Evolutionary conservation across 2,888 invertebrate species (phyloP), one percentile per base, ranked within the genome.

Genomic region (Tromatobia lineatoria): DNA sequence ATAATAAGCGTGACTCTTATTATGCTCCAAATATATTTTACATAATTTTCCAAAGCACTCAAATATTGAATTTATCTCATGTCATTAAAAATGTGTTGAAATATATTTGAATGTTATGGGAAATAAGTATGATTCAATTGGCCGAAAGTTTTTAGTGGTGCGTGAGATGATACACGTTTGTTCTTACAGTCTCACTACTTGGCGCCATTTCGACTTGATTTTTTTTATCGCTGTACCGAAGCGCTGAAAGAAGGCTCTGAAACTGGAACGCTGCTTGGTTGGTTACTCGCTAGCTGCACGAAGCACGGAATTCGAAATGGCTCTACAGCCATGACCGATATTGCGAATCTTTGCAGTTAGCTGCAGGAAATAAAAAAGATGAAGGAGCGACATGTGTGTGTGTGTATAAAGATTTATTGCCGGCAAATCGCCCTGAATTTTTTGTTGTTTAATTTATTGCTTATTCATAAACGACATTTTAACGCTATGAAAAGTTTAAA

Each of bases 261-360:
- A 88, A 85, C 82, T 88, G 87, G 86, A 80, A 86, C 85, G 81
- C 77, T 23, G 47, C 38, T 38, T 38, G 38, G 29, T 29, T 29
- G 29, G 29, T 29, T 29, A 29, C 38, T 38, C 10, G 38, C 47
- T 50, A 29, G 54, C 20, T 20, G 52, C n/a, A 15, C 61, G 34
- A 73, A 80, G 71, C 81, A 45, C 77, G 82, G 83, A 85, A 87
- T 80, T 81, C 84, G 82, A 84, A 87, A 80, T 86, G 78, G 76
- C 80, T 74, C 76, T 74, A 74, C 66, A 76, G 70, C 78, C 74
- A 57, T 74, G 76, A 79, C 54, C 76, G 64, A 34, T 23, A 34
- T 61, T 29, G 59, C 29, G 34, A 61, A 61, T 61, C 59, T 34
- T 61, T 61, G 59, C 59, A 61, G 34, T 61, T 29, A 61, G 59